Conservation (phyloP, 2,113 vertebrate genomes). For the Oostethus manadensis region DNA sequence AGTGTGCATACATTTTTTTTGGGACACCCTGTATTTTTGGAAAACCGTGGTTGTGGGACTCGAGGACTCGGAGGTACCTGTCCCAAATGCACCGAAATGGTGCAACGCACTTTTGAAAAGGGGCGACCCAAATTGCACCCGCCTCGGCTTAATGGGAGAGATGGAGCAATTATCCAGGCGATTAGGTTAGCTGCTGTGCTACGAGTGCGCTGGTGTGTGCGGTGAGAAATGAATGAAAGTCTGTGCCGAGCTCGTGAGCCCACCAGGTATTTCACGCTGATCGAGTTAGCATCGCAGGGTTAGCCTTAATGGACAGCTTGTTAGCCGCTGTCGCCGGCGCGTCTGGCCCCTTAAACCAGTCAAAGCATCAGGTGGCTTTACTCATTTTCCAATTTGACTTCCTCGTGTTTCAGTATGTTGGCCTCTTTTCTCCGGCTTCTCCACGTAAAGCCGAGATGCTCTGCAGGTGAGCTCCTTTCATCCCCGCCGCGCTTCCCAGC, state of each 20-base stretch:
- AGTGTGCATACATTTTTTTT: no score
- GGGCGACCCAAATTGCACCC: conserved; percentile 65
- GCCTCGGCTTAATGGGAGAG: conserved; percentile 67
- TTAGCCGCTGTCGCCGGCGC: conserved; percentile 36
- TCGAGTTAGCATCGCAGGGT: conserved; percentile 44
- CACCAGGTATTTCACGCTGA: conserved; percentile 23
- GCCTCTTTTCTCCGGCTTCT: conserved; percentile 28
- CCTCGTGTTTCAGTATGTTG: conserved; percentile 4
- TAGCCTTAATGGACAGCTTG: conserved; percentile 56
- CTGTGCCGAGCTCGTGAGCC: conserved; percentile 19
- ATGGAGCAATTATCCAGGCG: conserved; percentile 74
- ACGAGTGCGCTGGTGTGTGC: conserved; percentile 26
- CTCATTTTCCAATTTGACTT: conserved; percentile 30
- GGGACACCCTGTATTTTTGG: no score
- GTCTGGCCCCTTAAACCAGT: conserved; percentile 55
- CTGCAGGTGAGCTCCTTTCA: conserved; percentile 73
- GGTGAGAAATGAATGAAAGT: conserved; percentile 11
- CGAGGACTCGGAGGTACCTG: neutral
- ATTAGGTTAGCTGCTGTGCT: conserved; percentile 59
- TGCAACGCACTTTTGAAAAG: conserved; percentile 21
- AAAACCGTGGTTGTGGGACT: neutral
- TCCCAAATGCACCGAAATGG: neutral
- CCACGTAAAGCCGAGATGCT: conserved; percentile 59
- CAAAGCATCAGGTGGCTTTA: conserved; percentile 48
- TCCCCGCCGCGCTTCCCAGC: conserved; percentile 48